These are phyloP conservation scores for Dendrocincla tyrannina DNA, from an alignment of 2,797 vertebrate species.

Conservation along the genomic window DNA sequence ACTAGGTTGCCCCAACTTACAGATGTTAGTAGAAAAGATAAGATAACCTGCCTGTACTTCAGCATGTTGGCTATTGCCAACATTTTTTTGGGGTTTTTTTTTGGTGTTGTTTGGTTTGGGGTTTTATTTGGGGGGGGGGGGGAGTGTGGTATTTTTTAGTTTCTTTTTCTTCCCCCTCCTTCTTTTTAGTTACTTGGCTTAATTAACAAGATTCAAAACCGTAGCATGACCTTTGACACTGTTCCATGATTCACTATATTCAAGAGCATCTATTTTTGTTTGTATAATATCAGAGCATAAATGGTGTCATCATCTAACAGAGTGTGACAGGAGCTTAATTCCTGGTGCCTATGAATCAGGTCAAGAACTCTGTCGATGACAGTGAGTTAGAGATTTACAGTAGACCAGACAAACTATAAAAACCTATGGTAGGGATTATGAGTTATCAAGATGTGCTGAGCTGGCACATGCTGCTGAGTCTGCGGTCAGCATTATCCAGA, in stretches of 20 bases:
- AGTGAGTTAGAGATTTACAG: constrained; percentile 68
- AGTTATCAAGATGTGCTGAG: constrained; percentile 73
- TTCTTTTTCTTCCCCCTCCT: neutral
- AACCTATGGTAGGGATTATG: constrained; percentile 64
- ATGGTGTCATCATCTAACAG: constrained; percentile 14
- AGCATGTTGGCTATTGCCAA: neutral
- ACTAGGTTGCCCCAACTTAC: neutral
- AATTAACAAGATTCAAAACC: constrained; percentile 42
- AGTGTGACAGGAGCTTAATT: constrained; percentile 63
- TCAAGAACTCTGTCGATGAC: constrained; percentile 47
- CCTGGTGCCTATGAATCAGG: constrained; percentile 58
- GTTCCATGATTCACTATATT: neutral
- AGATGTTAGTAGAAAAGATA: neutral
- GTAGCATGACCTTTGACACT: neutral
- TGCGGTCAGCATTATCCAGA: constrained; percentile 56
- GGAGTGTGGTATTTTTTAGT: neutral
- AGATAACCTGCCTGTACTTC: neutral
- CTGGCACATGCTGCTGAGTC: constrained; percentile 50
- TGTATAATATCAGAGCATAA: constrained; percentile 23
- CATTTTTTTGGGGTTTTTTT: no score
- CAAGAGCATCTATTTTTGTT: constrained; percentile 41
- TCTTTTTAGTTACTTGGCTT: neutral
- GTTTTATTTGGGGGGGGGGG: neutral
- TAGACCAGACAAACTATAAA: constrained; percentile 68
- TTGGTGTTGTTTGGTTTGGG: no score